phyloP scores from a whole-genome alignment of 1,140 invertebrate species.

The Tetranychus urticae region DNA sequence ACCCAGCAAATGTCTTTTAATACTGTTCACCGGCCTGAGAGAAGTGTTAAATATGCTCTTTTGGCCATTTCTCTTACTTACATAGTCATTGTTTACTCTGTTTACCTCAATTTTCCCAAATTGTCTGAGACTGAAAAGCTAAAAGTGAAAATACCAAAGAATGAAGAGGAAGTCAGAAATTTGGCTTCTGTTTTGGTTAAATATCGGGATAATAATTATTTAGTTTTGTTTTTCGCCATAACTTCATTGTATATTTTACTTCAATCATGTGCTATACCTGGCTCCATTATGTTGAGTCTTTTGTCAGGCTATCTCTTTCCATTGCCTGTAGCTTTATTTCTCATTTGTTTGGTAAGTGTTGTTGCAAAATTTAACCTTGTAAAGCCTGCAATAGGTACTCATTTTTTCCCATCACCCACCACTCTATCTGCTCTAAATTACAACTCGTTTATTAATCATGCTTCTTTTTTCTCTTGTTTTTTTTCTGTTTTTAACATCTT shows the following conservation, averaged over 20 bases:
- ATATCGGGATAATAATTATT: neutral
- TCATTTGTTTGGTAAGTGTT: conserved; percentile 55
- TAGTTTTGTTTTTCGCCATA: neutral
- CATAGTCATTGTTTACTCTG: neutral
- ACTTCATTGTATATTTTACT: conserved; percentile 24
- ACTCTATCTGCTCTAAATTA: neutral
- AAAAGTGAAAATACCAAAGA: neutral
- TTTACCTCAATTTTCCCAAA: neutral
- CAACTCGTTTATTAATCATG: neutral
- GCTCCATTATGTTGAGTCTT: conserved; percentile 91
- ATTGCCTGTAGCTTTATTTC: conserved; percentile 58
- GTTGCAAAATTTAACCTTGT: neutral
- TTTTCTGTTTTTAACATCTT: neutral
- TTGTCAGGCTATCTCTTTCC: conserved; percentile 90
- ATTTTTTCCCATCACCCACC: neutral
- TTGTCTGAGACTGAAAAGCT: neutral
- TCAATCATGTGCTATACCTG: conserved; percentile 97
- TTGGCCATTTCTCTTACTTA: neutral
- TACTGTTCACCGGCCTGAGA: neutral
- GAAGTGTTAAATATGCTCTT: neutral
- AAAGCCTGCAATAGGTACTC: neutral
- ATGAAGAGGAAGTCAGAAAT: neutral
- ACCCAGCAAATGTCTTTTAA: too few species aligned
- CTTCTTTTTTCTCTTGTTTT: neutral
- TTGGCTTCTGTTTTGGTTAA: neutral